Evolutionary conservation across 2,113 vertebrate species (phyloP), one percentile per base, ranked within the genome.

Genomic region (Cyprinodon brontotheroides): DNA sequence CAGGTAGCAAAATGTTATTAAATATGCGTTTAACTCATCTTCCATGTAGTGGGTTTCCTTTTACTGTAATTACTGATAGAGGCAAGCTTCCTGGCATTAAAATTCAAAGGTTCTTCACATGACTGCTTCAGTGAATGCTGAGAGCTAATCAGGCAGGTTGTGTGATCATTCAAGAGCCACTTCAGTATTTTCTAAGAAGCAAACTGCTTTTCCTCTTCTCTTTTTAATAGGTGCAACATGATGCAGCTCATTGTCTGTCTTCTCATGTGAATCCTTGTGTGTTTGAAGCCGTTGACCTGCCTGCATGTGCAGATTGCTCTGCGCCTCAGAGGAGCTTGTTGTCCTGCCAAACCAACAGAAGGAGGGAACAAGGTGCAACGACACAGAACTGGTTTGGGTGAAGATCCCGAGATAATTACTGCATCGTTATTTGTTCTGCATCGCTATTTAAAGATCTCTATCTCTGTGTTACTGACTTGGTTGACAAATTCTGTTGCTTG

Each of bases 261-360:
- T 15, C 20, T 4, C 29, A 15, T 68, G 29, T 60, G 37, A 14
- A 17, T 15, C 4, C 14, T 68, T 57, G 36, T 69, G 57, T 67
- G 73, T 68, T 53, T 61, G 43, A 4, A 71, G 80, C 29, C 61
- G 74, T 59, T 77, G 80, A 83, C 72, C 84, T 61, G 57, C 72
- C 81, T 47, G 62, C 39, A 47, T 17, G 69, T 76, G 43, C 75
- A 74, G 65, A 81, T 68, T 80, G 47, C 59, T 37, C 74, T 57
- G 29, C 12, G 65, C 62, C 69, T 78, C 78, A 66, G 13, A 69
- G 80, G 75, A 81, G 60, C 64, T 78, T 17, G 75, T 61, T 64
- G 36, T 53, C 13, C 68, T 65, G 85, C 85, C 85, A 86, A 72
- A 72, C 60, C 17, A 61, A 59, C 53, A 13, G 47, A 75, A 76